These are phyloP conservation scores for Lagopus leucura DNA, from an alignment of 2,113 vertebrate species.

Conservation along the genomic window DNA sequence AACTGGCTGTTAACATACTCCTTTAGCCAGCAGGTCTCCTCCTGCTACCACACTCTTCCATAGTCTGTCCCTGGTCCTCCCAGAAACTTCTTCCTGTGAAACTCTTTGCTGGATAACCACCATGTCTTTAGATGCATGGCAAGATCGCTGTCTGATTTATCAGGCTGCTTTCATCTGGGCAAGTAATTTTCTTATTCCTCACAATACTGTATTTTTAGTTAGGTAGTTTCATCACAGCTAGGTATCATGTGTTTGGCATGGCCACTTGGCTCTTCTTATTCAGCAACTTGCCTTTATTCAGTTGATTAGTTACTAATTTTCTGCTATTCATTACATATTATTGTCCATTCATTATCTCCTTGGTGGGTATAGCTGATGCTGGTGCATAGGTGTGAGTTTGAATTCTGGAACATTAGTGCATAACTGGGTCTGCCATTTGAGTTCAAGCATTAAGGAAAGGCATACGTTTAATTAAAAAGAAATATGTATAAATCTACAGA, in stretches of 20 bases:
- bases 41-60: background rate
- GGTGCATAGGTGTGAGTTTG: background rate
- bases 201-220: background rate
- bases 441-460: background rate
- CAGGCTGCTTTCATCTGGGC: background rate
- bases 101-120: background rate
- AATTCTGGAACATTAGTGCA: background rate
- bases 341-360: background rate
- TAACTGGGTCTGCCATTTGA: background rate
- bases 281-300: background rate
- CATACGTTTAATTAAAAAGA: background rate
- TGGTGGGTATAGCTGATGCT: accelerated
- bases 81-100: background rate
- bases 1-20: background rate
- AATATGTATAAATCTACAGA: background rate
- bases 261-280: background rate
- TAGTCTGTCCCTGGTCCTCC: background rate
- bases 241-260: background rate
- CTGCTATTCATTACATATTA: accelerated
- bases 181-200: background rate
- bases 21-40: background rate
- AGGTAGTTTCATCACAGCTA: background rate
- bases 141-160: background rate
- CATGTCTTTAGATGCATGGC: background rate
- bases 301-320: background rate